A percentile compares a stretch with the other conserved stretches of the same genome.
phyloP scores from a whole-genome alignment of 1,140 invertebrate genomes.

The Drosophila murphyi region DNA sequence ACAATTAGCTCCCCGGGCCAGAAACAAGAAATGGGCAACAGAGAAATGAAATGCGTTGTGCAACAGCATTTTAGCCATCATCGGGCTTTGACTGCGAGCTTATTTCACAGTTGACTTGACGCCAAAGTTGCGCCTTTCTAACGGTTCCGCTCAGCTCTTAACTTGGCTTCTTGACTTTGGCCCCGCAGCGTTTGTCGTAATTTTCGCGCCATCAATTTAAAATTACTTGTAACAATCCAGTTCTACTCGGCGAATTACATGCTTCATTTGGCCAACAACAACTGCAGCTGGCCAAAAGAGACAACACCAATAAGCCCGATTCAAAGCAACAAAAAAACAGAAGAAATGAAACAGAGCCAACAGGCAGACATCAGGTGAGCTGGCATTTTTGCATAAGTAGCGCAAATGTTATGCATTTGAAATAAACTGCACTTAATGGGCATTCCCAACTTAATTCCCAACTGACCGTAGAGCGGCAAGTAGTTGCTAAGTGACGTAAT shows the following conservation, averaged over 20 bases:
- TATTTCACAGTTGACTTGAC: conserved; percentile 73
- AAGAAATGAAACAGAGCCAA: not conserved
- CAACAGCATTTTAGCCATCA: conserved; percentile 49
- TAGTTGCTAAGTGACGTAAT: conserved; percentile 60
- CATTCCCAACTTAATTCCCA: not conserved
- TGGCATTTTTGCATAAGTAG: conserved; percentile 67
- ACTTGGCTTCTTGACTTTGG: conserved; percentile 64
- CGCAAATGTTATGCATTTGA: conserved; percentile 73
- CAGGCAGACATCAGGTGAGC: not conserved
- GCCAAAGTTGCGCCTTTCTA: conserved; percentile 47
- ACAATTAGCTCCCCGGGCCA: conserved; percentile 69
- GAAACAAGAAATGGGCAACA: not conserved
- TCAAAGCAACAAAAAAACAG: not conserved
- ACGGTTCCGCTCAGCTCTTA: conserved; percentile 55
- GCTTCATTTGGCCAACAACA: conserved; percentile 64
- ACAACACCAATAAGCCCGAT: not conserved
- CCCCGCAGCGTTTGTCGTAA: conserved; percentile 70
- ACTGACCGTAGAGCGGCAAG: conserved; percentile 28
- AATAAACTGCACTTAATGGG: conserved; percentile 39
- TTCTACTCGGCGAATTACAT: conserved; percentile 64
- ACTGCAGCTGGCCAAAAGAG: conserved; percentile 48
- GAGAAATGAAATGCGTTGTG: conserved; percentile 48
- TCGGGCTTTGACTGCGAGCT: conserved; percentile 35
- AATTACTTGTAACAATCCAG: conserved; percentile 64
- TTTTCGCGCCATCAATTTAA: conserved; percentile 79